Evolutionary conservation across 2,113 vertebrate genomes (phyloP).

Genomic region (Nettapus auritus): DNA sequence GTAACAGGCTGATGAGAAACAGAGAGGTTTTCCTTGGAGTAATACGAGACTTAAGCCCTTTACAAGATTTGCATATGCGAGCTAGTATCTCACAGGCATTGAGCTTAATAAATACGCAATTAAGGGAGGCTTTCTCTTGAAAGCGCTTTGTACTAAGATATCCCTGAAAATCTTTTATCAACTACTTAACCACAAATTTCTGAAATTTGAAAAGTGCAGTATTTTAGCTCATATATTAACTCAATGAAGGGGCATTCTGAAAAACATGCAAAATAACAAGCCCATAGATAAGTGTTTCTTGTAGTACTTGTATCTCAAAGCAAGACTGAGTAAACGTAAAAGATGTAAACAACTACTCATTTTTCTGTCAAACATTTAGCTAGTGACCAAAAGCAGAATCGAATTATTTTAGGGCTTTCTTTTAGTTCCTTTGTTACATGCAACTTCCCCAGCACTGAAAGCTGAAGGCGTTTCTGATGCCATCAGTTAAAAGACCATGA

Average conservation of each 20-base stretch:
- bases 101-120: neutral
- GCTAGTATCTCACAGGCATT: neutral
- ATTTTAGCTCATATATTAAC: neutral
- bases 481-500: neutral
- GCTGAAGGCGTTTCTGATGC: neutral
- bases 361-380: neutral
- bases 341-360: neutral
- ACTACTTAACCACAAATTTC: neutral
- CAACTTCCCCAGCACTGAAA: neutral
- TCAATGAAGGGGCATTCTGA: neutral
- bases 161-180: neutral
- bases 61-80: neutral
- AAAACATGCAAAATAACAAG: neutral
- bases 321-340: neutral
- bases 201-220: neutral
- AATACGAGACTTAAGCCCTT: neutral
- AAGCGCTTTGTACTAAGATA: neutral
- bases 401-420: neutral
- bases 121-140: neutral
- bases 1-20: neutral
- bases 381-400: neutral
- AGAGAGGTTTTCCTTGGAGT: conserved; percentile 22
- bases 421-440: neutral
- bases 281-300: neutral
- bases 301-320: neutral